These are phyloP conservation scores for Pemphredon lugubris DNA, from an alignment of 2,888 invertebrate species.

Conservation along the genomic window DNA sequence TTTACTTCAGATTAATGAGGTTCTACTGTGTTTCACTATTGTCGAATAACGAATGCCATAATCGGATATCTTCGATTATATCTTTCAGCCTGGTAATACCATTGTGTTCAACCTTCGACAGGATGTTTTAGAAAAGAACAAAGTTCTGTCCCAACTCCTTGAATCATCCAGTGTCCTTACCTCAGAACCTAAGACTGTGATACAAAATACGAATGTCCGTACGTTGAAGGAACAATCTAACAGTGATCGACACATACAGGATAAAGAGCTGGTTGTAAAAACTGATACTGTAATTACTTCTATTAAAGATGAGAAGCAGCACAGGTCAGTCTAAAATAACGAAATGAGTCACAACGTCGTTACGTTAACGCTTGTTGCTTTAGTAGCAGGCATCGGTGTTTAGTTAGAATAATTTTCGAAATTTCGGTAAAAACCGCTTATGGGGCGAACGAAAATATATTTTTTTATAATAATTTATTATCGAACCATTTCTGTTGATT, in stretches of 20 bases:
- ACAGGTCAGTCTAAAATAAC: conserved; percentile 52
- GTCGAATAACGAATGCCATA: too few relatives aligned
- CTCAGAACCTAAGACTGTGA: conserved; percentile 68
- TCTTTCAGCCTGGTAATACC: conserved; percentile 71
- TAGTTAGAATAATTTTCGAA: neutral
- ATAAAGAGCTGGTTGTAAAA: conserved; percentile 46
- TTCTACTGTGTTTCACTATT: too few relatives aligned
- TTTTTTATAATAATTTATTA: conserved; percentile 20
- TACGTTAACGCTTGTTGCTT: conserved; percentile 23
- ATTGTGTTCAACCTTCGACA: conserved; percentile 74
- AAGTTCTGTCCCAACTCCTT: conserved; percentile 72
- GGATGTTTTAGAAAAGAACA: conserved; percentile 72
- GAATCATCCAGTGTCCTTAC: conserved; percentile 73
- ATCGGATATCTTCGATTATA: too few relatives aligned
- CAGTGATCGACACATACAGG: conserved; percentile 41
- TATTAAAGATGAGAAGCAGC: conserved; percentile 41
- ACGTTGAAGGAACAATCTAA: conserved; percentile 50
- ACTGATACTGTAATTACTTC: conserved; percentile 47
- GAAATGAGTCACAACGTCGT: conserved; percentile 28
- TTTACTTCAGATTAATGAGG: too few relatives aligned
- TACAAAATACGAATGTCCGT: conserved; percentile 50
- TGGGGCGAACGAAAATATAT: neutral
- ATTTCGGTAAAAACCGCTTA: neutral
- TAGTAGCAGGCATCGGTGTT: conserved; percentile 20
- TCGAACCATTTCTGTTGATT: conserved; percentile 13